A percentile compares a stretch with the other conserved stretches of the same genome.
These are phyloP conservation scores for Psilanteris sp. DNA, from an alignment of 1,140 invertebrate genomes.

Conservation along the genomic window DNA sequence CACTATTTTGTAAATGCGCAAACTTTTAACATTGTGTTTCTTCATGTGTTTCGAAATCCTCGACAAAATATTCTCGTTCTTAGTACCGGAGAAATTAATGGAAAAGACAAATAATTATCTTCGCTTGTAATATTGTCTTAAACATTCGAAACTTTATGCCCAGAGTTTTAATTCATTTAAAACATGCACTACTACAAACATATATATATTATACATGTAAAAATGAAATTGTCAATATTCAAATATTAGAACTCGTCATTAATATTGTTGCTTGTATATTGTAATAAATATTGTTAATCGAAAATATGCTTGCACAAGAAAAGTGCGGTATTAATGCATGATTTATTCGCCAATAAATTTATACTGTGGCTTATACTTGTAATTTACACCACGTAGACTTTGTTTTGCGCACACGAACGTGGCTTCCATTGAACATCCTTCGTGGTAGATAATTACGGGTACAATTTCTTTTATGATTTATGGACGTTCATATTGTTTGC, in stretches of 20 bases:
- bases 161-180: too few relatives aligned
- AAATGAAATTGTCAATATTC: too few relatives aligned
- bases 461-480: conserved; percentile 66
- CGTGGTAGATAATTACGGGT: conserved; percentile 65
- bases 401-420: conserved; percentile 61
- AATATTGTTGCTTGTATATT: conserved; percentile 13
- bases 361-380: conserved; percentile 61
- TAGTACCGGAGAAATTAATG: conserved; percentile 11
- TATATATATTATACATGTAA: too few relatives aligned
- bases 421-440: conserved; percentile 59
- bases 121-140: too few relatives aligned
- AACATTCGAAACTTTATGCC: too few relatives aligned
- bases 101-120: conserved; percentile 19
- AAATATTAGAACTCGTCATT: conserved; percentile 1
- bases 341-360: conserved; percentile 65
- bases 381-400: conserved; percentile 63
- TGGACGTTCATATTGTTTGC: conserved; percentile 59
- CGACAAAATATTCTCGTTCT: conserved; percentile 5
- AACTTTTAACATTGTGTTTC: conserved; percentile 45
- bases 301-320: conserved; percentile 62
- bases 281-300: conserved; percentile 58
- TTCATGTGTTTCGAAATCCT: conserved; percentile 4
- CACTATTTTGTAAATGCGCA: conserved; percentile 41
- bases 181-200: too few relatives aligned
- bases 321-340: conserved; percentile 60